A percentile compares a stretch with the other conserved stretches of the same genome.
These are phyloP conservation scores for Meteorus colon DNA, from an alignment of 2,888 invertebrate genomes.

Conservation along the genomic window DNA sequence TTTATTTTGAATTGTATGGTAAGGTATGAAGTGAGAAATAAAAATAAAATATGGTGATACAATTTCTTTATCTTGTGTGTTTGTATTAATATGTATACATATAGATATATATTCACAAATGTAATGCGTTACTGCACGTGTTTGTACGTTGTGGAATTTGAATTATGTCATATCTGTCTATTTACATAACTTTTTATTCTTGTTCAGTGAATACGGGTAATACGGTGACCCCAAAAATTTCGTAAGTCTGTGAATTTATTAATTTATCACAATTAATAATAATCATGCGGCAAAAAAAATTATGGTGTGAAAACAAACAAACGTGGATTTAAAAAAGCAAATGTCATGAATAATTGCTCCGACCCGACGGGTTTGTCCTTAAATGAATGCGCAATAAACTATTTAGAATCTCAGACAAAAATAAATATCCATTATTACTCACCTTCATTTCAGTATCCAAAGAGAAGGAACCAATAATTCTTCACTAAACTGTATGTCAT, in stretches of 20 bases:
- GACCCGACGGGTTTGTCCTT: not conserved
- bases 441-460: slow-evolving; percentile 54
- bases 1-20: slow-evolving; percentile 10
- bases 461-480: not conserved
- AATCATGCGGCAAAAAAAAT: not conserved
- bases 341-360: not conserved
- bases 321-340: not conserved
- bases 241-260: not conserved
- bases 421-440: not conserved
- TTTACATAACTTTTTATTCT: slow-evolving; percentile 12
- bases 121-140: not conserved
- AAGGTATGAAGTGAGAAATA: not conserved
- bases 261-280: not conserved
- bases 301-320: not conserved
- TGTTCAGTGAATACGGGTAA: slow-evolving; percentile 1
- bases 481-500: not conserved
- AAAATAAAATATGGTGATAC: not conserved
- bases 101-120: not conserved
- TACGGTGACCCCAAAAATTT: not conserved
- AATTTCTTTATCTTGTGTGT: not conserved
- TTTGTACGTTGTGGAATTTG: not conserved
- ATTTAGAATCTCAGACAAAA: not conserved
- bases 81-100: not conserved
- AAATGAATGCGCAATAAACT: not conserved
- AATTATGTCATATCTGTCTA: slow-evolving; percentile 9